Evolutionary conservation across 1,140 invertebrate genomes (phyloP).

Genomic region (Danaus melanippus): DNA sequence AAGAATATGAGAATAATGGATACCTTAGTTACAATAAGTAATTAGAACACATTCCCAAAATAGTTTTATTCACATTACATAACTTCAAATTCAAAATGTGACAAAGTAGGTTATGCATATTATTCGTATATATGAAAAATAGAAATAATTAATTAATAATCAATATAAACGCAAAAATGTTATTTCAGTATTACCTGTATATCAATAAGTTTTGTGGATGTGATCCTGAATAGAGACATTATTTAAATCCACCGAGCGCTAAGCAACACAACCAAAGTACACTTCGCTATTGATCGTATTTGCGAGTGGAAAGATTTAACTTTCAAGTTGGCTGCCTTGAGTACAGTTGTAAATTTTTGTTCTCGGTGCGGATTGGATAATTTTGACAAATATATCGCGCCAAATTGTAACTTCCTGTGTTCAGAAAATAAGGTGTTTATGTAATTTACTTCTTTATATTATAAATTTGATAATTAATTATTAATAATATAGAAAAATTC

Average conservation of each 20-base stretch:
- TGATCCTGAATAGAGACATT: constrained; percentile 64
- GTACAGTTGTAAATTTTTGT: not conserved
- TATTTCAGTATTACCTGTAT: constrained; percentile 46
- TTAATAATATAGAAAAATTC: too few relatives aligned
- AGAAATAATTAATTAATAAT: constrained; percentile 3
- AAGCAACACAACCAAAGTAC: constrained; percentile 42
- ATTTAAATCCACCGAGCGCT: constrained; percentile 52
- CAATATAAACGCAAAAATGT: constrained; percentile 7
- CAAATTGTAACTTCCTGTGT: constrained; percentile 3
- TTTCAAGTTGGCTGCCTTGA: constrained; percentile 17
- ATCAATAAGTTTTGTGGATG: constrained; percentile 50
- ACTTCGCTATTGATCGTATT: constrained; percentile 47
- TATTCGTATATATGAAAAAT: constrained; percentile 11
- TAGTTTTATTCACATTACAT: constrained; percentile 38
- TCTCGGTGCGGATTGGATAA: too few relatives aligned
- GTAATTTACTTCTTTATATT: not conserved
- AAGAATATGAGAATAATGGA: not conserved
- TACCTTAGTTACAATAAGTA: not conserved
- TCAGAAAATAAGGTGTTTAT: constrained; percentile 1
- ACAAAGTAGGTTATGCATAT: constrained; percentile 43
- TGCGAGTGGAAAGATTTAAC: constrained; percentile 28
- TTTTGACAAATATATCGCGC: constrained; percentile 4
- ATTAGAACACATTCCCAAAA: constrained; percentile 18
- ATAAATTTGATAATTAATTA: too few relatives aligned
- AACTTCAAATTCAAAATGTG: constrained; percentile 52